Evolutionary conservation across 2,888 invertebrate genomes (phyloP).

Genomic region (Drosophila silvestris): DNA sequence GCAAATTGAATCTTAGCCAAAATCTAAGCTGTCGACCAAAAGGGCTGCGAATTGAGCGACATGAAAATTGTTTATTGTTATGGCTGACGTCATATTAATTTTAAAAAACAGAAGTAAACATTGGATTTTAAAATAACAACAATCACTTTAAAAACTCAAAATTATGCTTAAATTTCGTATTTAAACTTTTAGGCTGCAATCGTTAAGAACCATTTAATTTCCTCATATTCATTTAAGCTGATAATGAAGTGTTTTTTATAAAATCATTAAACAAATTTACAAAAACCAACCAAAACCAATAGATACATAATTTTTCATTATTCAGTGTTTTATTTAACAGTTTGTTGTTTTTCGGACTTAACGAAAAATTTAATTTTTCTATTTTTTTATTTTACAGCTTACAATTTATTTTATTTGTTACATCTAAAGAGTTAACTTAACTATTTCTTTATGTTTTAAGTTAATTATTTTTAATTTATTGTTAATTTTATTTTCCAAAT

Average conservation of each 20-base stretch:
- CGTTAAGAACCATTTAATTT: neutral
- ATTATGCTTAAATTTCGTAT: neutral
- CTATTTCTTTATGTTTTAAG: neutral
- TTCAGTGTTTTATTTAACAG: too few relatives aligned
- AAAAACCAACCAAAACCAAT: neutral
- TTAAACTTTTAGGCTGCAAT: neutral
- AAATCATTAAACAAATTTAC: neutral
- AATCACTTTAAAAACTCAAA: neutral
- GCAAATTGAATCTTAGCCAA: slow-evolving; percentile 50
- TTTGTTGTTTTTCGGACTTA: too few relatives aligned
- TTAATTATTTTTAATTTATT: neutral
- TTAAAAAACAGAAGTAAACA: neutral
- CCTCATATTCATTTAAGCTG: neutral
- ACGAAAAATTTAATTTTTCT: neutral
- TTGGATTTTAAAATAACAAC: neutral
- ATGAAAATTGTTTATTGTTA: slow-evolving; percentile 7
- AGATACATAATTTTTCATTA: too few relatives aligned
- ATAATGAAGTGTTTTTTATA: neutral
- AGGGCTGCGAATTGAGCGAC: slow-evolving; percentile 26
- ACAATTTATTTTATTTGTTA: neutral
- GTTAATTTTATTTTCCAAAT: neutral
- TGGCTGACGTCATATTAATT: slow-evolving; percentile 4
- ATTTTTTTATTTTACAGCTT: neutral
- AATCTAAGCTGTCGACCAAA: slow-evolving; percentile 47
- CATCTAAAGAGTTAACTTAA: accelerated